phyloP scores from a whole-genome alignment of 2,797 vertebrate genomes.

The Peromyscus melanophrys region DNA sequence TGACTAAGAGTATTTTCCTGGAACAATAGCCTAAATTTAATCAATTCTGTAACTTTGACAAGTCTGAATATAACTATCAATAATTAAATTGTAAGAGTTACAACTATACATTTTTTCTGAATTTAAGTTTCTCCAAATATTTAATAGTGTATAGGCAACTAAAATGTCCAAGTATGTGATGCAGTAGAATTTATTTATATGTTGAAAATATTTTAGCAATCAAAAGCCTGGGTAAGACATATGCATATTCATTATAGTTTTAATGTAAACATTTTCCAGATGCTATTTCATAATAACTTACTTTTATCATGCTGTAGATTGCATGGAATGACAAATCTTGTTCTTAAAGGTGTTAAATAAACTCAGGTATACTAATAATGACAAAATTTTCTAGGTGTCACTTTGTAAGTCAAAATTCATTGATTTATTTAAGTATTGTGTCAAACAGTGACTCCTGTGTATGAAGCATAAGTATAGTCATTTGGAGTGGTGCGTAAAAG shows the following conservation, averaged over 20 bases:
- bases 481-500: not conserved
- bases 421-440: not conserved
- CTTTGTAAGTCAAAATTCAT: not conserved
- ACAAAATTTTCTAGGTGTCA: not conserved
- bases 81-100: not conserved
- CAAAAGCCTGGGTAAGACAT: not conserved
- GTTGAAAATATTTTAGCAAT: conserved; percentile 32
- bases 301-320: conserved; percentile 14
- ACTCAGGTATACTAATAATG: not conserved
- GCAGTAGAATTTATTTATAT: not conserved
- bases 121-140: conserved; percentile 37
- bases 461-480: not conserved
- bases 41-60: not conserved
- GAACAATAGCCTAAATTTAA: not conserved
- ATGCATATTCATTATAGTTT: conserved; percentile 46
- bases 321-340: not conserved
- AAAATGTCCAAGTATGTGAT: not conserved
- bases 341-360: not conserved
- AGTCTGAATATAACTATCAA: not conserved
- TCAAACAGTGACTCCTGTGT: not conserved
- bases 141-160: not conserved
- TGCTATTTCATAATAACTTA: conserved; percentile 46
- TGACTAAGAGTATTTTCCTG: not conserved
- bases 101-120: not conserved
- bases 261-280: conserved; percentile 6